phyloP scores from a whole-genome alignment of 2,888 invertebrate species.

The Leptopilina syphax region DNA sequence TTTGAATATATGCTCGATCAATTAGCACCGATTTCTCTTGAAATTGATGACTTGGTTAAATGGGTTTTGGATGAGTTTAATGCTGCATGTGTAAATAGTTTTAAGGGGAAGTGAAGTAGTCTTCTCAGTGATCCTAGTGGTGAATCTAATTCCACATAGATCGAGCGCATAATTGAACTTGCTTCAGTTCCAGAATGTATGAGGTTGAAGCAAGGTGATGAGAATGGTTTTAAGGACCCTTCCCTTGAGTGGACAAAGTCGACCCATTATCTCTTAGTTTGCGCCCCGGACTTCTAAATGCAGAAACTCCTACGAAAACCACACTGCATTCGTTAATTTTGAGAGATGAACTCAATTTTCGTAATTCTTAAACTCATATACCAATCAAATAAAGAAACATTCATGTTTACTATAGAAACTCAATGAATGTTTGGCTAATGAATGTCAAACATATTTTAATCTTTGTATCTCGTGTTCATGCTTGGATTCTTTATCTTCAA shows the following conservation, averaged over 20 bases:
- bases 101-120: conserved; percentile 21
- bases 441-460: no score
- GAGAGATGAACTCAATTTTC: conserved; percentile 62
- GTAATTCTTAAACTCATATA: not conserved
- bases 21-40: not conserved
- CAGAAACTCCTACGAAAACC: conserved; percentile 64
- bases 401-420: not conserved
- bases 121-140: conserved; percentile 32
- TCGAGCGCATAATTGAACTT: conserved; percentile 38
- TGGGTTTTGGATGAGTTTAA: not conserved
- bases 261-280: conserved; percentile 65
- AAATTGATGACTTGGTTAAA: not conserved
- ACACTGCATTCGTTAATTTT: conserved; percentile 66
- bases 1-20: not conserved
- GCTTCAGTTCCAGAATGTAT: conserved; percentile 39
- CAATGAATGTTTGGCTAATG: no score
- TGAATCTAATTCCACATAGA: conserved; percentile 35
- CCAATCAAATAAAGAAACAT: not conserved
- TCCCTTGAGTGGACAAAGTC: conserved; percentile 66
- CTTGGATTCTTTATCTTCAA: no score
- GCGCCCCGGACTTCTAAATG: conserved; percentile 63
- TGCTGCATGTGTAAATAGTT: conserved; percentile 34
- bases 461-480: no score
- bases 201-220: conserved; percentile 32
- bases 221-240: conserved; percentile 57